Base-by-base conservation (phyloP, 2,888 invertebrate genomes). In the Nymphalis c-album region DNA sequence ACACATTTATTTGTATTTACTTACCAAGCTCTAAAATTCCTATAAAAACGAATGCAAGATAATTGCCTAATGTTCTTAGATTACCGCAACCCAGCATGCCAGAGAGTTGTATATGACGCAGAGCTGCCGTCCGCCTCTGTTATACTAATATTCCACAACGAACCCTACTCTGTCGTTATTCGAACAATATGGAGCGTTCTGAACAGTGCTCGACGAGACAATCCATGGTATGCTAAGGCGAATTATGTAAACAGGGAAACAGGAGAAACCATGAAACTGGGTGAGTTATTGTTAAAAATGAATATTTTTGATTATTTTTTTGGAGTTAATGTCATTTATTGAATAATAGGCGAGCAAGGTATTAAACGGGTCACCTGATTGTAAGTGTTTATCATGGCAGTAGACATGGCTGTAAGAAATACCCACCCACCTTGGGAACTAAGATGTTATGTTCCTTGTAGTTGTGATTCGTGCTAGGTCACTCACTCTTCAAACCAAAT, bases 161-260 rank as follows among this genome's bases (percentile, higher is more conserved):
- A 98, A 86, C 97, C 97, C 0, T 97, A 96, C 92, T 96, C 97
- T 59, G 95, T 97, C 50, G 92, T 98, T 53, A 80, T 97, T 50
- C 87, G 98, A 68, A 98, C 98, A 0, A 94, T 97, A n/a, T 96
- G 97, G 94, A 97, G 97, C 82, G 97, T 98, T n/a, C 90, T 98
- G 63, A 95, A 96, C 95, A 86, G 95, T 95, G 77, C 96, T 94
- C 47, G 87, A 1, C 71, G 91, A n/a, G 75, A 78, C 73, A 83
- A 83, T 69, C 84, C 86, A 0, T 91, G 89, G 88, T 87, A 80
- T 75, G 67, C 72, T 40, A 76, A 77, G 3, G 89, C 91, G 18
- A 90, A 88, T 74, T 88, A 72, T 62, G 64, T 84, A 0, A 84
- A 88, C 45, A 69, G 80, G 7, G 76, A 77, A 5, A 83, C 84